These are phyloP conservation scores for Dolichopus griseipennis DNA, from an alignment of 2,888 invertebrate species.

Conservation along the genomic window DNA sequence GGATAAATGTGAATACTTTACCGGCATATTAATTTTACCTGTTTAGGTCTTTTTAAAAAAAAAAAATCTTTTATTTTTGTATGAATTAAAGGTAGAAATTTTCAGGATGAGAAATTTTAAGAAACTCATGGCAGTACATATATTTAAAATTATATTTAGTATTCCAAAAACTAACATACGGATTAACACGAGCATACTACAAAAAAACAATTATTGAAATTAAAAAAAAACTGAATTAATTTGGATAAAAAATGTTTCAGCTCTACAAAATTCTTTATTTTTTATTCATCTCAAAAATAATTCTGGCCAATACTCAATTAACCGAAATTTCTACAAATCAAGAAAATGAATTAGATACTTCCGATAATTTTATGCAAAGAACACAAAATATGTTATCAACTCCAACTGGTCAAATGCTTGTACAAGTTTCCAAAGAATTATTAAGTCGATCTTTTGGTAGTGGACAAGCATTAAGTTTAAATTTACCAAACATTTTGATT, in stretches of 20 bases:
- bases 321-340: not conserved
- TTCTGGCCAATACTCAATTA: too few species aligned
- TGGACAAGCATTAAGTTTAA: not conserved
- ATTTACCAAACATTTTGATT: not conserved
- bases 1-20: too few species aligned
- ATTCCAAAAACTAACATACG: not conserved
- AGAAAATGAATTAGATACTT: not conserved
- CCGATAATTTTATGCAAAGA: not conserved
- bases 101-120: too few species aligned
- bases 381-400: not conserved
- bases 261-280: not conserved
- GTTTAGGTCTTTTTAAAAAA: too few species aligned
- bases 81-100: too few species aligned
- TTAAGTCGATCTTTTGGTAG: not conserved
- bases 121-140: not conserved
- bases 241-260: not conserved
- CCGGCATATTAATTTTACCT: too few species aligned
- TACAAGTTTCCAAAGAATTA: not conserved
- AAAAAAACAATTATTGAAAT: not conserved
- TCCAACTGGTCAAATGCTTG: not conserved
- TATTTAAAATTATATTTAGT: not conserved
- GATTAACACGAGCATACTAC: not conserved
- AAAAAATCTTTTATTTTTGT: too few species aligned
- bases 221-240: not conserved
- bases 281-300: not conserved